A percentile compares a stretch with the other conserved stretches of the same genome.
Conservation (phyloP, 2,113 vertebrate genomes). For the Chamaetylas fuelleborni region DNA sequence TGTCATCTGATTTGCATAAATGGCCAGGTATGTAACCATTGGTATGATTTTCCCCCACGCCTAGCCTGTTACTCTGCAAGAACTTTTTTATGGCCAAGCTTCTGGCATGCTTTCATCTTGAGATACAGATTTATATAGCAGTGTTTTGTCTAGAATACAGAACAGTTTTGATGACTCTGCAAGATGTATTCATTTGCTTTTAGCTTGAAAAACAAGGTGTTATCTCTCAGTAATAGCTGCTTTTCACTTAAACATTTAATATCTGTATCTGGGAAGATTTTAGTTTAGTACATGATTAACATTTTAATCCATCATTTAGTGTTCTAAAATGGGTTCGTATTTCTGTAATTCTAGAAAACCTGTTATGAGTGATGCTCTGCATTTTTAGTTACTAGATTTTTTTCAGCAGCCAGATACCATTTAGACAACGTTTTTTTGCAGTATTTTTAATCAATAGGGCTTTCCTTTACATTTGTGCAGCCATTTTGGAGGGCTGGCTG, state of each 20-base stretch:
- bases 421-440: background rate
- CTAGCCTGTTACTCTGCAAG: background rate
- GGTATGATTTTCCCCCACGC: background rate
- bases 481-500: background rate
- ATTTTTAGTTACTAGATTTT: background rate
- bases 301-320: background rate
- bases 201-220: conserved; percentile 21
- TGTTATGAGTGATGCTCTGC: background rate
- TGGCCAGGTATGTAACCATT: background rate
- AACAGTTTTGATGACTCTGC: conserved; percentile 12
- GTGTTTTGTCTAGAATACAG: background rate
- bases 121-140: background rate
- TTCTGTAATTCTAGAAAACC: background rate
- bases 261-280: background rate
- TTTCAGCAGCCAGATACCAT: background rate
- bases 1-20: background rate
- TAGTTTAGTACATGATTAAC: background rate
- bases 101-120: background rate
- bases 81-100: background rate
- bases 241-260: background rate
- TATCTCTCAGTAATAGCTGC: background rate
- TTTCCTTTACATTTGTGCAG: background rate
- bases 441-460: background rate
- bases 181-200: background rate
- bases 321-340: background rate